Percentiles rank a stretch among this genome's conserved stretches.
Evolutionary conservation across 2,113 vertebrate genomes (phyloP).

Genomic region (Romanogobio albipinnatus): DNA sequence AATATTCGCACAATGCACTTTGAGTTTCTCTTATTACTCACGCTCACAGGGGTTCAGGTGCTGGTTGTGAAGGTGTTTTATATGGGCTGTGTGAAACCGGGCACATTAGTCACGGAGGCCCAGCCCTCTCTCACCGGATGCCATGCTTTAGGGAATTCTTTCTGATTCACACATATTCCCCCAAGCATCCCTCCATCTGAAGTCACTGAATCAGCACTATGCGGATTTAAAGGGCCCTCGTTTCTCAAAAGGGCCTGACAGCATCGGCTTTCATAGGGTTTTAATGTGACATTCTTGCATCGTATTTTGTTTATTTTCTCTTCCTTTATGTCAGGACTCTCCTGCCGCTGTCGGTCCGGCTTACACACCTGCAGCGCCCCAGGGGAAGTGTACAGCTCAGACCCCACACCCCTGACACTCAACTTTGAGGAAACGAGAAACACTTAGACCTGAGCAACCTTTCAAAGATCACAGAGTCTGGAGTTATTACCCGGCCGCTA

Average conservation of each 20-base stretch:
- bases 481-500: conserved; percentile 52
- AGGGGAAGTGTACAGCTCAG: conserved; percentile 64
- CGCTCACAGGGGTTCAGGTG: conserved; percentile 22
- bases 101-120: conserved; percentile 42
- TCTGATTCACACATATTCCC: conserved; percentile 49
- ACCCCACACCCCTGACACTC: conserved; percentile 43
- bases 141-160: conserved; percentile 45
- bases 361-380: conserved; percentile 73
- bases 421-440: conserved; percentile 56
- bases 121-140: conserved; percentile 42
- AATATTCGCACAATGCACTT: not conserved
- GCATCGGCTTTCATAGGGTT: conserved; percentile 40
- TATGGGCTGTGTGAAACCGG: conserved; percentile 46
- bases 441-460: conserved; percentile 55
- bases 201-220: conserved; percentile 51
- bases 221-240: conserved; percentile 49
- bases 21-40: not conserved
- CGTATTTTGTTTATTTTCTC: conserved; percentile 60
- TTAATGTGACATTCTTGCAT: conserved; percentile 53
- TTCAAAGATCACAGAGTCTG: conserved; percentile 62
- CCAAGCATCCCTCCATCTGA: conserved; percentile 35
- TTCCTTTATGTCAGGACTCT: conserved; percentile 48
- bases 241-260: conserved; percentile 35
- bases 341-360: conserved; percentile 52
- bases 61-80: conserved; percentile 55